These are phyloP conservation scores for Ammodytes marinus DNA, from an alignment of 2,113 vertebrate species.

Conservation along the genomic window DNA sequence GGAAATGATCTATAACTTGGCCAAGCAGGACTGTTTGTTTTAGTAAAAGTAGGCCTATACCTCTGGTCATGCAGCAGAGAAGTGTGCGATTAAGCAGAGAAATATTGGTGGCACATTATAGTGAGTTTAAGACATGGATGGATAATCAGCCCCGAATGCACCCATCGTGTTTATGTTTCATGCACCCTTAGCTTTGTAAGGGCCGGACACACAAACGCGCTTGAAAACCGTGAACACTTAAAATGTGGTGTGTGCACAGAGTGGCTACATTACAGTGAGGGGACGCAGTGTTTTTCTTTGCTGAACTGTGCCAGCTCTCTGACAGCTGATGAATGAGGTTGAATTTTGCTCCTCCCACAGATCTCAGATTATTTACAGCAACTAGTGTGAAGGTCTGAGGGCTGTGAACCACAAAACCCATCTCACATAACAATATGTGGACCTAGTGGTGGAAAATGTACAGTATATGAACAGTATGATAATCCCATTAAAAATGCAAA, in stretches of 20 bases:
- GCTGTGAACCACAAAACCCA: not conserved
- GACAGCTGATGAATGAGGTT: constrained; percentile 66
- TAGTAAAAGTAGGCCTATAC: not conserved
- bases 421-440: not conserved
- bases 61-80: constrained; percentile 14
- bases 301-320: constrained; percentile 50
- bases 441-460: not conserved
- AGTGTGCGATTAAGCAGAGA: constrained; percentile 1
- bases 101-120: not conserved
- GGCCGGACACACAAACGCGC: not conserved
- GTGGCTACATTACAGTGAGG: constrained; percentile 18
- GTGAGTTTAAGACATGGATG: constrained; percentile 19
- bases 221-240: constrained; percentile 23
- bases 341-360: constrained; percentile 41
- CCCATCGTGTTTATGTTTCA: constrained; percentile 18
- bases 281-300: constrained; percentile 45
- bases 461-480: not conserved
- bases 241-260: constrained; percentile 24
- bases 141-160: constrained; percentile 1
- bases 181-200: constrained; percentile 12
- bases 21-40: constrained; percentile 55
- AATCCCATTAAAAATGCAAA: not conserved
- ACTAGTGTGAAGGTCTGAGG: not conserved
- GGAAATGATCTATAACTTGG: constrained; percentile 46
- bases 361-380: constrained; percentile 33